phyloP scores from a whole-genome alignment of 1,140 invertebrate genomes.

The Akabosia matsudoensis region DNA sequence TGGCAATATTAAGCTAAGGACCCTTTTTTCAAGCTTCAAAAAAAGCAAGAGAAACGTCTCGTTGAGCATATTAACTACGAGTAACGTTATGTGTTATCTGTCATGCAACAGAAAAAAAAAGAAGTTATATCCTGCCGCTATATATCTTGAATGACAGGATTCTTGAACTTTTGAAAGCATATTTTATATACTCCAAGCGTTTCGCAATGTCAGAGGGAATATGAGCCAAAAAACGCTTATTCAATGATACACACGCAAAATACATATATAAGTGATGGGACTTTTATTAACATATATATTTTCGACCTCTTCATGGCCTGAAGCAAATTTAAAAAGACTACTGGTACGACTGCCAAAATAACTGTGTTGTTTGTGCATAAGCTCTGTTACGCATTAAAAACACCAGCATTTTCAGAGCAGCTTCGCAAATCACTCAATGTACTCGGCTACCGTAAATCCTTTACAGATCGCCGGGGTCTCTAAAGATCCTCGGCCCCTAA shows the following conservation, averaged over 20 bases:
- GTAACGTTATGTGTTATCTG: background rate
- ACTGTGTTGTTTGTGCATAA: background rate
- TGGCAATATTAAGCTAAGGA: too few relatives aligned
- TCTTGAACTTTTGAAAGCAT: slow-evolving; percentile 11
- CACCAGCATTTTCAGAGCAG: too few relatives aligned
- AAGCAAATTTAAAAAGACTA: background rate
- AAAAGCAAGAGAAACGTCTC: background rate
- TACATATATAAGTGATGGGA: background rate
- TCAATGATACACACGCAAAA: background rate
- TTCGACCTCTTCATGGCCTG: background rate
- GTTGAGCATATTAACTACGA: background rate
- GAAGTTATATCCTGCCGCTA: too few relatives aligned
- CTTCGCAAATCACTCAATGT: too few relatives aligned
- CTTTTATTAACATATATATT: background rate
- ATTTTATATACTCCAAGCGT: background rate
- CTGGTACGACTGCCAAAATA: background rate
- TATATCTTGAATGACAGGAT: background rate
- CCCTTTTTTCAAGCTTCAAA: too few relatives aligned
- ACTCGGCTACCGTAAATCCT: too few relatives aligned
- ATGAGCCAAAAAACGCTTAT: background rate
- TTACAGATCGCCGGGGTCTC: too few relatives aligned
- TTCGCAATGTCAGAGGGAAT: background rate
- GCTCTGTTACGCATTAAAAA: too few relatives aligned
- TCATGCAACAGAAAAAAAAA: background rate
- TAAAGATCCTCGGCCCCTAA: too few relatives aligned